These are phyloP conservation scores for Discoglossus pictus DNA, from an alignment of 2,797 vertebrate genomes.

Conservation along the genomic window DNA sequence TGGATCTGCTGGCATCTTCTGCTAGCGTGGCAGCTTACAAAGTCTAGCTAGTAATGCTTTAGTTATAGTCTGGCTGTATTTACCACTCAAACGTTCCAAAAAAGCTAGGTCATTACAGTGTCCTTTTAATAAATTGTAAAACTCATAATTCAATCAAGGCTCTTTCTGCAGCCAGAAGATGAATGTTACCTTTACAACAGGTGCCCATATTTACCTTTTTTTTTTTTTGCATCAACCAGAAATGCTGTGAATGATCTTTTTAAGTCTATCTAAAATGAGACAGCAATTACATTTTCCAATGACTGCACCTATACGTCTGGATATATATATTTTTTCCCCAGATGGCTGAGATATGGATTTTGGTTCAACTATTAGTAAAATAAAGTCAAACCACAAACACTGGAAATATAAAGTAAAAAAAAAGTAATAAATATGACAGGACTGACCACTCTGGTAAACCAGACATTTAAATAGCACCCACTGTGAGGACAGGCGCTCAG, in stretches of 20 bases:
- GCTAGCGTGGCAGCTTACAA: no score
- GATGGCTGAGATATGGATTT: conserved; percentile 27
- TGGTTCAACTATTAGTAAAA: conserved; percentile 23
- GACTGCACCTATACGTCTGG: conserved; percentile 32
- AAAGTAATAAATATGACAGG: conserved; percentile 30
- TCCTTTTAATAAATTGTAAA: no score
- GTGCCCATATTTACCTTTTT: neutral
- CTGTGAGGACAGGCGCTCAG: conserved; percentile 16
- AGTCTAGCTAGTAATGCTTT: no score
- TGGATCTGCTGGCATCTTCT: no score
- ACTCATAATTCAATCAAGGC: no score
- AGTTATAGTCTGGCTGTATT: no score
- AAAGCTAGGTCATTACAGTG: no score
- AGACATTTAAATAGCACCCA: conserved; percentile 44
- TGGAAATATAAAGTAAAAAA: conserved; percentile 37
- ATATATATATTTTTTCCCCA: conserved; percentile 38
- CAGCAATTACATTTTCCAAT: conserved; percentile 43
- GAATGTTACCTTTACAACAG: no score
- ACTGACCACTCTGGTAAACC: conserved; percentile 34
- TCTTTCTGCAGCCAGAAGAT: no score
- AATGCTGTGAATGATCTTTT: conserved; percentile 20
- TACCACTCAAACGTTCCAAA: no score
- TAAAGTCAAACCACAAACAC: conserved; percentile 27
- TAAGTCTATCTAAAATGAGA: conserved; percentile 31
- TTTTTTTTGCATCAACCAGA: conserved; percentile 5